Percentiles rank a stretch among this genome's conserved stretches.
Conservation (phyloP, 1,140 invertebrate genomes). For the Euwallacea fornicatus region DNA sequence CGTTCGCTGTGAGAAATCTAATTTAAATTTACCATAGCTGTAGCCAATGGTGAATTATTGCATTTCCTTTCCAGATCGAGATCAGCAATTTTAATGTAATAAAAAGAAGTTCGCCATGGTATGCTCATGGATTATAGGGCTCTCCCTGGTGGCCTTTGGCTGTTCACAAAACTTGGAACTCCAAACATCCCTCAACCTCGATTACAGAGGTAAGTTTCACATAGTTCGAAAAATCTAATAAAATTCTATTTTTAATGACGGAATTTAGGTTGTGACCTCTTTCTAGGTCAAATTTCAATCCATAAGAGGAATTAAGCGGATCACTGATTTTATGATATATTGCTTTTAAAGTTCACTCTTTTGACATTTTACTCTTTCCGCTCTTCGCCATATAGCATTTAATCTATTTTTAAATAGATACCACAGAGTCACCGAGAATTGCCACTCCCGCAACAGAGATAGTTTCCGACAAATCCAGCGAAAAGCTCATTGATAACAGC, state of each 20-base stretch:
- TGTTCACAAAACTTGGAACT: conserved; percentile 46
- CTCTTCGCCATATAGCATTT: not conserved
- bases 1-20: no score
- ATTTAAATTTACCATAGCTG: no score
- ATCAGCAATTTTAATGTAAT: not conserved
- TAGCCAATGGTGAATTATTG: no score
- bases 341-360: not conserved
- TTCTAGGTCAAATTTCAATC: not conserved
- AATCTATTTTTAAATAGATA: conserved; percentile 29
- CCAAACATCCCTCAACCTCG: conserved; percentile 37
- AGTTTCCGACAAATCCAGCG: conserved; percentile 3
- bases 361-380: conserved; percentile 1
- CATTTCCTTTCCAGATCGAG: not conserved
- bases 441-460: conserved; percentile 24
- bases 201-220: conserved; percentile 32
- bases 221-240: not conserved
- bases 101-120: conserved; percentile 35
- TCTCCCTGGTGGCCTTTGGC: conserved; percentile 46
- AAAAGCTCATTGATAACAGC: conserved; percentile 19
- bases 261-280: not conserved
- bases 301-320: not conserved
- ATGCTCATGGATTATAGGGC: conserved; percentile 44
- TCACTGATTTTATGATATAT: not conserved
- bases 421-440: conserved; percentile 32
- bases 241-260: not conserved